Base-by-base conservation (phyloP, 2,113 vertebrate species). In the Camelus bactrianus region DNA sequence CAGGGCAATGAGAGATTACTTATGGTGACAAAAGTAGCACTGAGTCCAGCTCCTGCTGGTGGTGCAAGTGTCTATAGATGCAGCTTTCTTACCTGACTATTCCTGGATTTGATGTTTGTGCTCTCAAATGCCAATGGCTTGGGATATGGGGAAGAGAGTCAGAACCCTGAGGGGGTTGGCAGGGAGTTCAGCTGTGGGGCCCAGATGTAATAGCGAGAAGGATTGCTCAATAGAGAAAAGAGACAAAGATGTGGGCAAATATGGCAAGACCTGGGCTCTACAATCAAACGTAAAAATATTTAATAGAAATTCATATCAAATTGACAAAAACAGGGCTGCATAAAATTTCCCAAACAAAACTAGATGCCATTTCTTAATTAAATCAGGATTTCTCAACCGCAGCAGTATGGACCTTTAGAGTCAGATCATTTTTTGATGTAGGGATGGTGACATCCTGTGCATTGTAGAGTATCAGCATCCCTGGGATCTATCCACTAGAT, bases 351-450 rank as follows among this genome's bases (percentile, higher is more conserved):
- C n/a, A 67, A 67, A 64, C 0, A 76, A 94, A 89, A 88, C 1
- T n/a, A 26, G 42, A 83, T 64, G 46, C 5, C 35, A 93, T 60
- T 96, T 89, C n/a, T 94, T 95, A 76, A 73, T 64, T 50, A 86
- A 86, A 58, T 80, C 50, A 91, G 54, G 64, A 62, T n/a, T 96
- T 91, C 72, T 91, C 54, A 67, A 35, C 42, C 26, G 60, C 8
- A 1, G 26, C 14, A 54, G 38, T 38, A 83, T 30, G 32, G 19
- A 72, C 8, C 9, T 72, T 60, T 93, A 22, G 8, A 22, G 17
- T 67, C 48, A 32, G 64, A 32, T 32, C 17, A 48, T 75, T 42
- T 69, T 80, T 64, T 54, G 52, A 65, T 82, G 17, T 22, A 62
- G 17, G 54, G 12, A 60, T 24, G 50, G 26, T 35, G 67, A 8